Evolutionary conservation across 1,140 invertebrate species (phyloP), one percentile per base, ranked within the genome.

Genomic region (Drosophila punjabiensis): DNA sequence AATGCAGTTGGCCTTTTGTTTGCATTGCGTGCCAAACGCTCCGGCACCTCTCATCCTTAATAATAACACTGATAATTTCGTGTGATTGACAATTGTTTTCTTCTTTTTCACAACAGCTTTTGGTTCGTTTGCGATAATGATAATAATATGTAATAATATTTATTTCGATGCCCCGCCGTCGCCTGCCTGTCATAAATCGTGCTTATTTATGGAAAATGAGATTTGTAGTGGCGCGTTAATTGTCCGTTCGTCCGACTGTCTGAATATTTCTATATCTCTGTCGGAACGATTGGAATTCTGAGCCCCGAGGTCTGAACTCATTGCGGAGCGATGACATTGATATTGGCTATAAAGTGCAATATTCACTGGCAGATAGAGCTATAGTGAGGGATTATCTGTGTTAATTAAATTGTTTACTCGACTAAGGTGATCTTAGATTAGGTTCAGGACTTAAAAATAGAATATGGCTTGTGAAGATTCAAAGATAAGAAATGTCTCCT

Each of bases 161-260:
- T 79, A 79, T 78, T 79, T 76, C 52, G 74, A 73, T 76, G 50
- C 71, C 62, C 45, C 43, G 48, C 41, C 39, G 32, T 5, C 33
- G 33, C n/a, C 39, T 59, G 63, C 35, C 60, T 58, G 84, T 63
- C 85, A 70, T 88, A 88, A 88, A 88, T 88, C 52, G 84, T 78
- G 68, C 61, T 77, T 84, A 87, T 88, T 88, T 78, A 78, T 88
- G 74, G 81, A 79, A 86, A 86, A 86, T 87, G 76, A 79, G 79
- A 82, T 86, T 82, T 86, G 79, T 86, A 79, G 82, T 79, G 75
- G 65, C 79, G 82, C 82, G 70, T 86, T 82, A 79, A 86, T 56
- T 82, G 79, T 47, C 48, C 52, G 63, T 61, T 58, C 33, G 39
- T 64, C 50, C 6, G 50, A 35, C 30, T 11, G 45, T 33, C 28